Percentiles rank a stretch among this genome's conserved stretches.
Conservation (phyloP, 2,797 vertebrate genomes). For the Crypturellus tataupa region DNA sequence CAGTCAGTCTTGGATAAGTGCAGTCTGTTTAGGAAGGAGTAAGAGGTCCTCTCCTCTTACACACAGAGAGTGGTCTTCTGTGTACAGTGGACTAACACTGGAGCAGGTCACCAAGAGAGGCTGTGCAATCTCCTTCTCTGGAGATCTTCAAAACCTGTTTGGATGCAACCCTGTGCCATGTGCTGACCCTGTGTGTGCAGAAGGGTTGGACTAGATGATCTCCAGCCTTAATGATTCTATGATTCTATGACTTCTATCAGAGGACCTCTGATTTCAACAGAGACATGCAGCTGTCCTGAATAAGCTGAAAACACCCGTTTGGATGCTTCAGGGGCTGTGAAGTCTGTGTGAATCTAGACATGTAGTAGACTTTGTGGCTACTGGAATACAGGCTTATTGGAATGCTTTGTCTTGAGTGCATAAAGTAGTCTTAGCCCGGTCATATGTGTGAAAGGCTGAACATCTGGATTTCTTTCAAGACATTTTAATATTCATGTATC, state of each 20-base stretch:
- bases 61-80: background rate
- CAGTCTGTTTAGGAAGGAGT: background rate
- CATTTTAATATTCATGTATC: background rate
- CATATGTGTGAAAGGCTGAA: background rate
- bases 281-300: fast-evolving
- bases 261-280: background rate
- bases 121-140: no score
- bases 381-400: background rate
- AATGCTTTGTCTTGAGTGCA: background rate
- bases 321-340: background rate
- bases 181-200: no score
- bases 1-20: background rate
- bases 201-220: no score
- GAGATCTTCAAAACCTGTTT: no score
- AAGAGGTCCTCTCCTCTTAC: background rate
- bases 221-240: no score
- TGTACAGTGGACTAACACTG: no score
- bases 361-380: background rate
- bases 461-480: background rate
- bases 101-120: no score
- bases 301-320: background rate
- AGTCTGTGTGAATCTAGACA: background rate
- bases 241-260: background rate
- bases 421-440: background rate
- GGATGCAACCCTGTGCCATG: no score